A percentile compares a stretch with the other conserved stretches of the same genome.
phyloP scores from a whole-genome alignment of 2,888 invertebrate species.

The Choreutis nemorana region DNA sequence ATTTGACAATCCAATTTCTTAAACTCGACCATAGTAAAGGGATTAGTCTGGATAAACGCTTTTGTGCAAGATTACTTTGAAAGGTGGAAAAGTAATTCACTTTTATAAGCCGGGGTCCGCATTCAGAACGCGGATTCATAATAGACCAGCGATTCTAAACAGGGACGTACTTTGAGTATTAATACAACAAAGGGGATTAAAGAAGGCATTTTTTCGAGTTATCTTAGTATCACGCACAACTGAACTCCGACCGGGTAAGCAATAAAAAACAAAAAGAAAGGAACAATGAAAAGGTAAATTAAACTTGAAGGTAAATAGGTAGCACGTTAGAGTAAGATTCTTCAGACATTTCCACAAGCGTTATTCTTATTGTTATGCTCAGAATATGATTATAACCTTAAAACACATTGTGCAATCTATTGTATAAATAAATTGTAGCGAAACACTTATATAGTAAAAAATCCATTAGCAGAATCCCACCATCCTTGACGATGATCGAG shows the following conservation, averaged over 20 bases:
- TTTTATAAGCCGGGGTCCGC: slow-evolving; percentile 14
- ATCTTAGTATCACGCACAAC: slow-evolving; percentile 28
- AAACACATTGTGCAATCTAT: no score
- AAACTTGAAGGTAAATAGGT: slow-evolving; percentile 36
- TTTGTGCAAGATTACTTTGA: slow-evolving; percentile 20
- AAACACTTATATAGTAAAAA: no score
- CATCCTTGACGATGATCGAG: no score
- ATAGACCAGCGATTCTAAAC: slow-evolving; percentile 18
- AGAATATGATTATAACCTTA: no score
- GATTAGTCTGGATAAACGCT: no score
- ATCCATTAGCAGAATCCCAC: no score
- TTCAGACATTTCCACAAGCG: slow-evolving; percentile 13
- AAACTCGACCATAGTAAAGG: slow-evolving; percentile 14
- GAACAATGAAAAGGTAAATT: slow-evolving; percentile 38
- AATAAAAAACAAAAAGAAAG: slow-evolving; percentile 31
- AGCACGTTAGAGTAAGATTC: slow-evolving; percentile 29
- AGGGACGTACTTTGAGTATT: slow-evolving; percentile 20
- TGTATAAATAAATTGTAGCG: no score
- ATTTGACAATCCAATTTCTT: slow-evolving; percentile 20
- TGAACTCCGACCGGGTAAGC: slow-evolving; percentile 21
- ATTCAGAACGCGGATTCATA: no score
- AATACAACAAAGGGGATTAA: slow-evolving; percentile 35
- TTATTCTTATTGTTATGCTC: slow-evolving; percentile 1
- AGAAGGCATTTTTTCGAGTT: slow-evolving; percentile 31
- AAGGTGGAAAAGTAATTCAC: slow-evolving; percentile 19